Base-by-base conservation (phyloP, 2,113 vertebrate genomes). In the Epinephelus lanceolatus region DNA sequence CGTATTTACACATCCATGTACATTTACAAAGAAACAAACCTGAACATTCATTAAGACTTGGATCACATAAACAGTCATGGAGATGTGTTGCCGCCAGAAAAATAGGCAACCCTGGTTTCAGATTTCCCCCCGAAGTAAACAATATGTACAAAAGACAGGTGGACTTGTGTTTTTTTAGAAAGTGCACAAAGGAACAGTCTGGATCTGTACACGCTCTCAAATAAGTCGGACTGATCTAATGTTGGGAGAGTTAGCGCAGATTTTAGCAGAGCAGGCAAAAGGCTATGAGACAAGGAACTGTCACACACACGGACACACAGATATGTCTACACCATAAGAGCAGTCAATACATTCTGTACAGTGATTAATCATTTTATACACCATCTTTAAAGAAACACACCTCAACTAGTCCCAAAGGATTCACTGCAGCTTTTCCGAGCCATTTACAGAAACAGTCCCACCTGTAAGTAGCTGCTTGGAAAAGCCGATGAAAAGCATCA, bases 1-100 rank as follows among this genome's bases (percentile, higher is more conserved):
- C 12, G 25, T 73, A 88, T 79, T 78, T 84, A 84, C 87, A 92
- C 53, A 77, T 37, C 76, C 49, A 68, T 86, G 70, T 57, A 80
- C 86, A 78, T 70, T 37, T 47, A 71, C 42, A 83, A 56, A 4
- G 10, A 63, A 18, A 49, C 65, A 76, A 42, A 51, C 70, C 2
- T 40, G 10, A 88, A 86, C 69, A 85, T 84, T 89, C 74, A 77
- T 86, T 91, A 90, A 93, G 92, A 92, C 86, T 81, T 37, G 17
- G 57, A 63, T 80, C 70, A 80, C 57, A 82, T 27, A 90, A 77
- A 71, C 72, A 75, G 80, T 75, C 47, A 40, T 71, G 2, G 21
- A 82, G 67, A 57, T 19, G 5, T 21, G 11, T 42, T 63, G 59
- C 73, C 71, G 76, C n/a, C 14, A 59, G 60, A 78, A 77, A 62